Evolutionary conservation across 2,888 invertebrate genomes (phyloP).

Genomic region (Euphydryas editha): DNA sequence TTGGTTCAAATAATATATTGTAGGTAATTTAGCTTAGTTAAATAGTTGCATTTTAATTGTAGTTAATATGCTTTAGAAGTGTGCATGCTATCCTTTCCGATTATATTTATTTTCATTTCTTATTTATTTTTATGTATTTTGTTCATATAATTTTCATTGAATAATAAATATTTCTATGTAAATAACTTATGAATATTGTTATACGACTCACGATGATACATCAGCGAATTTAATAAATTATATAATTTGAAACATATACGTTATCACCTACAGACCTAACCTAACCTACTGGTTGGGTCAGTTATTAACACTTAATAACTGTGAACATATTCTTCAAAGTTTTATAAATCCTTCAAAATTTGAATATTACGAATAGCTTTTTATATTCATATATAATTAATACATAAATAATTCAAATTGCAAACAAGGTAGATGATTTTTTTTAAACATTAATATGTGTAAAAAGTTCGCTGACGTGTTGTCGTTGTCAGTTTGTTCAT

Average conservation of each 20-base stretch:
- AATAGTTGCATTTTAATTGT: slow-evolving; percentile 7
- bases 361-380: background rate
- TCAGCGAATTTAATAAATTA: slow-evolving; percentile 12
- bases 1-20: too few relatives aligned
- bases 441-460: background rate
- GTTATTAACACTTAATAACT: too few relatives aligned
- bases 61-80: slow-evolving; percentile 12
- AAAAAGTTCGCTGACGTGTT: slow-evolving; percentile 23
- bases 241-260: too few relatives aligned
- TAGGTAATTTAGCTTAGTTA: too few relatives aligned
- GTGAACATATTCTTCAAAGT: background rate
- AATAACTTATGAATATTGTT: slow-evolving; percentile 36
- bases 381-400: too few relatives aligned
- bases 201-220: slow-evolving; percentile 27
- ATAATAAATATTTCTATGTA: slow-evolving; percentile 49
- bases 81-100: slow-evolving; percentile 18
- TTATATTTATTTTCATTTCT: slow-evolving; percentile 37
- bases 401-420: too few relatives aligned
- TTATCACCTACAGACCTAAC: too few relatives aligned
- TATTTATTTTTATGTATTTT: slow-evolving; percentile 42
- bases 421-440: too few relatives aligned
- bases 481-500: slow-evolving; percentile 21
- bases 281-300: too few relatives aligned
- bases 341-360: background rate
- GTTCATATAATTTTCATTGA: slow-evolving; percentile 49